Percentiles rank a stretch among this genome's conserved stretches.
Evolutionary conservation across 1,140 invertebrate genomes (phyloP).

Genomic region (Drosophila subobscura): DNA sequence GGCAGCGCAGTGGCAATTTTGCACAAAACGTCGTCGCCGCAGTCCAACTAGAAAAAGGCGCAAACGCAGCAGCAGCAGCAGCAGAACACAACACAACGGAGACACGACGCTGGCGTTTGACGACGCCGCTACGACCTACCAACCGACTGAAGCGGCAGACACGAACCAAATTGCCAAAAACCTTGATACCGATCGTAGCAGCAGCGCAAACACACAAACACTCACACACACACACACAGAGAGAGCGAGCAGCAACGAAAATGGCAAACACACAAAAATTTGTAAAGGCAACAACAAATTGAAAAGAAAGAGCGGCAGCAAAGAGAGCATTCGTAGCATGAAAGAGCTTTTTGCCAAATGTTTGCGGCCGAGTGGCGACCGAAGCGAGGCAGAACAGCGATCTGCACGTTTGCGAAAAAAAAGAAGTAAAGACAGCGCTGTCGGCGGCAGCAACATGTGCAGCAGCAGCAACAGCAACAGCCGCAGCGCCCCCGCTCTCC

Average conservation of each 20-base stretch:
- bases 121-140: conserved; percentile 77
- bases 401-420: conserved; percentile 52
- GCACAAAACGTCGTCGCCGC: conserved; percentile 36
- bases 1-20: conserved; percentile 42
- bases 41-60: conserved; percentile 74
- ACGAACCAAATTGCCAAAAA: conserved; percentile 83
- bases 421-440: conserved; percentile 9
- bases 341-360: conserved; percentile 40
- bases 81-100: conserved; percentile 39
- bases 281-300: conserved; percentile 18
- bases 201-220: conserved; percentile 35
- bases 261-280: conserved; percentile 43
- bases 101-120: conserved; percentile 40
- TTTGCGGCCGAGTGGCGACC: conserved; percentile 19
- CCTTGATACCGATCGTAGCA: conserved; percentile 82
- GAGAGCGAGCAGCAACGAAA: conserved; percentile 38
- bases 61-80: conserved; percentile 45
- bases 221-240: conserved; percentile 14
- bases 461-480: conserved; percentile 29
- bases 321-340: conserved; percentile 1
- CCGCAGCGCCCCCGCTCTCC: conserved; percentile 42
- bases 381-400: conserved; percentile 24
- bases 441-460: conserved; percentile 16
- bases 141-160: conserved; percentile 76
- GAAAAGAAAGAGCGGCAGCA: conserved; percentile 3